Percentiles rank a stretch among this genome's conserved stretches.
phyloP scores from a whole-genome alignment of 2,888 invertebrate species.

The Aethes cnicana region DNA sequence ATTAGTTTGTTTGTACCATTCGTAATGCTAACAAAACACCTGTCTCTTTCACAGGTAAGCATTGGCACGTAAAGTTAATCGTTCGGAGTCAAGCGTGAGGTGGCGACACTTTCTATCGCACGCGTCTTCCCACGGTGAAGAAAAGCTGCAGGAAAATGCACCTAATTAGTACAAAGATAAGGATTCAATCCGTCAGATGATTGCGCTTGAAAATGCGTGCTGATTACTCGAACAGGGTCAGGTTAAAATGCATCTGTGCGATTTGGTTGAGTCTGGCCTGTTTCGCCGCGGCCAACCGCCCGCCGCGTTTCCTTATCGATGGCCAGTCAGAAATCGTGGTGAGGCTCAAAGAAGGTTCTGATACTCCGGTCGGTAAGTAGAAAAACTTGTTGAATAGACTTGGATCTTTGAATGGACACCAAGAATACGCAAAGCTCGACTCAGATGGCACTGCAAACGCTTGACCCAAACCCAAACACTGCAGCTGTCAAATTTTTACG shows the following conservation, averaged over 20 bases:
- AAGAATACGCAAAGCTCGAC: too few species aligned
- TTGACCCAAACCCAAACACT: too few species aligned
- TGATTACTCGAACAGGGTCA: conserved; percentile 50
- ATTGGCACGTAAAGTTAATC: conserved; percentile 58
- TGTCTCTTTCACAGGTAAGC: conserved; percentile 61
- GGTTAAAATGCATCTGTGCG: conserved; percentile 61
- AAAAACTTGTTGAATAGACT: too few species aligned
- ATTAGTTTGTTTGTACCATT: conserved; percentile 45
- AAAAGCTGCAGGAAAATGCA: conserved; percentile 18
- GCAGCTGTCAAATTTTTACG: too few species aligned
- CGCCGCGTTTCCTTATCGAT: conserved; percentile 93
- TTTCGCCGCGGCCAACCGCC: conserved; percentile 84
- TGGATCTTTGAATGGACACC: too few species aligned
- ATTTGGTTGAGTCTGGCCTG: conserved; percentile 46
- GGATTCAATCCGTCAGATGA: conserved; percentile 64
- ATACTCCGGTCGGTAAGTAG: conserved; percentile 91
- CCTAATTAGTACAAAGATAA: conserved; percentile 45
- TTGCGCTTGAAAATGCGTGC: conserved; percentile 46
- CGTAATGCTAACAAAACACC: conserved; percentile 49
- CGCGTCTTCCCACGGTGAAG: conserved; percentile 21
- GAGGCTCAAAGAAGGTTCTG: conserved; percentile 92
- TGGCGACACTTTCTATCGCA: conserved; percentile 43
- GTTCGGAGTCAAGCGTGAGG: conserved; percentile 47
- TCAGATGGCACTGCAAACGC: too few species aligned
- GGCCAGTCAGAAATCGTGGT: conserved; percentile 96